Conservation (phyloP, 2,888 invertebrate species). For the Cryptophagus acutangulus region DNA sequence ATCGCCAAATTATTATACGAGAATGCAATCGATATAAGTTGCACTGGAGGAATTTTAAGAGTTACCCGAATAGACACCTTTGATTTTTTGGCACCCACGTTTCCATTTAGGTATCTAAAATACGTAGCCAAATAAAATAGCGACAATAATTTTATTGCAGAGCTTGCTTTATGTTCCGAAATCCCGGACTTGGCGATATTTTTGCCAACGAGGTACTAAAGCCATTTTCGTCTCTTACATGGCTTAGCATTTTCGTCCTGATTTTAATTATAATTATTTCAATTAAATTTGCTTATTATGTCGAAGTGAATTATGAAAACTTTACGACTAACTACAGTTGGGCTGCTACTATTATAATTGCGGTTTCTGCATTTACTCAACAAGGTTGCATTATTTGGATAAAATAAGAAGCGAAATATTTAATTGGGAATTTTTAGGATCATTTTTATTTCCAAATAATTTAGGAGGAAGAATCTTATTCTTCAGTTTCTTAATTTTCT, state of each 20-base stretch:
- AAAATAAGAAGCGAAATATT: too few species aligned
- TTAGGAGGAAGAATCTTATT: conserved; percentile 16
- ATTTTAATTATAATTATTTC: conserved; percentile 13
- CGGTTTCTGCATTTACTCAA: conserved; percentile 34
- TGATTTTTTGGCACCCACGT: conserved; percentile 29
- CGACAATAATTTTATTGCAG: conserved; percentile 16
- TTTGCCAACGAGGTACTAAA: conserved; percentile 48
- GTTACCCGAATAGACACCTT: conserved; percentile 24
- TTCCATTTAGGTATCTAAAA: conserved; percentile 26
- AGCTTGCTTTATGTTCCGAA: conserved; percentile 36
- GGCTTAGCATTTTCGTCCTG: conserved; percentile 44
- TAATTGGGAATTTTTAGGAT: too few species aligned
- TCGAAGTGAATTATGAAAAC: conserved; percentile 12
- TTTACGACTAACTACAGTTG: conserved; percentile 35
- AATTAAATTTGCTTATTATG: neutral
- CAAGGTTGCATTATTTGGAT: conserved; percentile 29
- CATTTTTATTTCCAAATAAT: conserved; percentile 18
- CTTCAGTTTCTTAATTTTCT: conserved; percentile 31
- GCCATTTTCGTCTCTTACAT: conserved; percentile 47
- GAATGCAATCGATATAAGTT: conserved; percentile 30
- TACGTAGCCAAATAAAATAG: neutral
- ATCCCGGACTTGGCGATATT: conserved; percentile 31
- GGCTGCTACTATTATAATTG: conserved; percentile 29
- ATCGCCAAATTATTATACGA: conserved; percentile 31
- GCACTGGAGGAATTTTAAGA: conserved; percentile 29